Evolutionary conservation across 37 sponge, comb jelly and placozoan species (phyloP), one percentile per base, ranked within the genome.

Genomic region (Axinella damicornis): DNA sequence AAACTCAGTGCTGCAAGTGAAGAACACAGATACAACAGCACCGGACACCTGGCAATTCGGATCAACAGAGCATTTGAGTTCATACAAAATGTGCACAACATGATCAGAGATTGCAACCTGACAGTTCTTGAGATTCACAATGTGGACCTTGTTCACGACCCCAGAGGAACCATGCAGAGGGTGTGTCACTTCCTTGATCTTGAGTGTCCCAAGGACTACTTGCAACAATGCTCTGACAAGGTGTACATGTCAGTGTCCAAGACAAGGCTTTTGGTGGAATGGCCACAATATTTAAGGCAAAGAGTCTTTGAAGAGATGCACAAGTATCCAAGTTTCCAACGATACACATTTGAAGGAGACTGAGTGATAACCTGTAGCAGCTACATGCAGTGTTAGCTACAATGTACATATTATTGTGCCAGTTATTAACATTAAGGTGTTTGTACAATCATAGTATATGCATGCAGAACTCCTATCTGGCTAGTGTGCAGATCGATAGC

Each of bases 131-230:
- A 73, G 24, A 18, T 83, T 14, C 84, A 83, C 55, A 33, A 39
- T 54, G 74, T n/a, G 22, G 84, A 74, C 18, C 52, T 83, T 52
- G 65, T 83, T 22, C 65, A 65, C 19, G 11, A 46, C 12, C 62
- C 84, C 0, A 30, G 52, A 53, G 41, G 24, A 5, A 11, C 9
- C 17, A 64, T 83, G 84, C 28, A 30, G 37, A 28, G 30, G 6
- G 40, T 83, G 16, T 83, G 84, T 52, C 6, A 73, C n/a, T 73
- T 73, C 61, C 62, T 83, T 1, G 74, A 65, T 27, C 25, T 83
- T 55, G 32, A 73, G 56, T 83, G 84, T 21, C 74, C 66, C 5
- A 11, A 60, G 60, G 56, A 53, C 9, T 83, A 83, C 34, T 52
- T 83, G 54, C n/a, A 73, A 12, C 31, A 54, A 66, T 74, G 74